Evolutionary conservation across 2,797 vertebrate species (phyloP).

Genomic region (Enteromius mattozi): DNA sequence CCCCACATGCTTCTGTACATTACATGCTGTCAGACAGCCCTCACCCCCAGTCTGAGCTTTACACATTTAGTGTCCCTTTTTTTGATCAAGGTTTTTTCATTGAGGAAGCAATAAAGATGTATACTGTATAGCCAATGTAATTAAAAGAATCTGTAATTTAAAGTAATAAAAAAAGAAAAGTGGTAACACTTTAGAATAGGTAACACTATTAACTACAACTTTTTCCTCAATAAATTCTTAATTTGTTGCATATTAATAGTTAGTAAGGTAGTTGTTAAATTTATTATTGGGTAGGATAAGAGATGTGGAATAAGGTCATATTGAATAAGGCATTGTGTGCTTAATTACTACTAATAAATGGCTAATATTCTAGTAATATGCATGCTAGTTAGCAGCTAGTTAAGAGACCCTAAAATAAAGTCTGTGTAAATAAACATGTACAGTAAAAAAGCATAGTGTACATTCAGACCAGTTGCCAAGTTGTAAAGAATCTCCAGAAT

Average conservation of each 20-base stretch:
- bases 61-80: conserved; percentile 15
- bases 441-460: neutral
- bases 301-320: too few species aligned
- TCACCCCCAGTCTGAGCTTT: conserved; percentile 11
- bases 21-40: conserved; percentile 5
- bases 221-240: too few species aligned
- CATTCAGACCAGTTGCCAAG: neutral
- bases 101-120: neutral
- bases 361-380: too few species aligned
- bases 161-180: neutral
- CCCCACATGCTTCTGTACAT: conserved; percentile 13
- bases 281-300: too few species aligned
- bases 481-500: neutral
- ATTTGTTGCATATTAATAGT: too few species aligned
- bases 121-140: neutral
- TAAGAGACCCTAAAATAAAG: too few species aligned
- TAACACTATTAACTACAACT: too few species aligned
- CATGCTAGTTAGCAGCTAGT: too few species aligned
- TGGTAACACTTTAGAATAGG: too few species aligned
- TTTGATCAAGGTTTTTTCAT: neutral
- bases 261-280: too few species aligned
- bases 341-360: too few species aligned
- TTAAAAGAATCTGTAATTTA: neutral
- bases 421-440: neutral
- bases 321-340: too few species aligned